Evolutionary conservation across 2,888 invertebrate species (phyloP), one percentile per base, ranked within the genome.

Genomic region (Pardosa pseudoannulata): DNA sequence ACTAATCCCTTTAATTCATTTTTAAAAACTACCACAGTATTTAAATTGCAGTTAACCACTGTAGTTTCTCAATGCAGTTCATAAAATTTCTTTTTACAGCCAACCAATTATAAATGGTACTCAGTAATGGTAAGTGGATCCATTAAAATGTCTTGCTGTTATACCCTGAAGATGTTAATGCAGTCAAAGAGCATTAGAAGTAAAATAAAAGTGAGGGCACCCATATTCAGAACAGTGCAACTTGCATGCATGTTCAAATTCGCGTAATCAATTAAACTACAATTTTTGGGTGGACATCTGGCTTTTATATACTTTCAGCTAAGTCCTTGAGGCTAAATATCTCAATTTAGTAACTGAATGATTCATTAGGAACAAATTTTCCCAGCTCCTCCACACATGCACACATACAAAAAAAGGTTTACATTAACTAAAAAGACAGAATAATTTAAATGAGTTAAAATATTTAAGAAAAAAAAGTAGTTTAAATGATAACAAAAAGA

Each of bases 201-300:
- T 27, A 36, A 71, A 27, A 65, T 71, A 65, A 71, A 64, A 70
- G 46, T 71, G n/a, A n/a, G n/a, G n/a, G 16, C 9, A 16, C 68
- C n/a, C 67, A 41, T 65, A n/a, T 65, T 76, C 50, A 56, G 73
- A 78, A 31, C 73, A 73, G 78, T 56, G 78, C 78, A 50, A 39
- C 46, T 72, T 79, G 36, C 62, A 79, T 79, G 27, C 78, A 74
- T 72, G 74, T 86, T 74, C 68, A 28, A n/a, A 64, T 74, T 79
- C 74, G 85, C 85, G 74, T 86, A 64, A 56, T 74, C 28, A 64
- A n/a, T 46, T 41, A 79, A 86, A 86, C 85, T 46, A 74, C 74
- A 79, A 36, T 86, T 75, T 79, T 71, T 70, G 79, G 78, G 85
- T 16, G 85, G 85, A 86, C 85, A 64, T 74, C 85, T 86, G 79